A percentile compares a stretch with the other conserved stretches of the same genome.
These are phyloP conservation scores for Synanceia verrucosa DNA, from an alignment of 2,797 vertebrate species.

Conservation along the genomic window DNA sequence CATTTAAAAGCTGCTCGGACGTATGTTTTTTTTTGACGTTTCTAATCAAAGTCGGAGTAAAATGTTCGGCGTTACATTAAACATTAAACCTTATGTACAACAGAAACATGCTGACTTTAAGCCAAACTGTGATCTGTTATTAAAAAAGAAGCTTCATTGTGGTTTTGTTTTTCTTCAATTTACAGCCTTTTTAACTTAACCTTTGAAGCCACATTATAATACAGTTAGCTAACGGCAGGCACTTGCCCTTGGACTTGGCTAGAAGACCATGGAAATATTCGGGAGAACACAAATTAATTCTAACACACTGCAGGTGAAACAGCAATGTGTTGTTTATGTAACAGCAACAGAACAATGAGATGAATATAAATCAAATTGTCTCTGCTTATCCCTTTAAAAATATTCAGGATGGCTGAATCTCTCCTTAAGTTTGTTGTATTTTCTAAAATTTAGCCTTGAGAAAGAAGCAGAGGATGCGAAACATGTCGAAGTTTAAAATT, in stretches of 20 bases:
- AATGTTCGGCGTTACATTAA: no score
- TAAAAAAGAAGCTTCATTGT: no score
- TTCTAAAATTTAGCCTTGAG: neutral
- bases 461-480: neutral
- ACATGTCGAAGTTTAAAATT: conserved; percentile 13
- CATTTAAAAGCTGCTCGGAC: no score
- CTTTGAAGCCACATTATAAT: neutral
- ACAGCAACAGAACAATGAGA: neutral
- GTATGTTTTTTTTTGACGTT: no score
- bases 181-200: no score
- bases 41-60: no score
- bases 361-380: neutral
- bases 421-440: neutral
- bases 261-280: neutral
- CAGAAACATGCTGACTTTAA: no score
- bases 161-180: no score
- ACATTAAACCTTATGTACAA: no score
- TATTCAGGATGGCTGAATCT: neutral
- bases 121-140: no score
- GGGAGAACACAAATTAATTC: neutral
- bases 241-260: neutral
- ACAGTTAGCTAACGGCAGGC: neutral
- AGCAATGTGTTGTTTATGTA: neutral
- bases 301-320: neutral
- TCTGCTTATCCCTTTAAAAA: neutral